Evolutionary conservation across 2,113 vertebrate genomes (phyloP), one percentile per base, ranked within the genome.

Genomic region (Lontra canadensis): DNA sequence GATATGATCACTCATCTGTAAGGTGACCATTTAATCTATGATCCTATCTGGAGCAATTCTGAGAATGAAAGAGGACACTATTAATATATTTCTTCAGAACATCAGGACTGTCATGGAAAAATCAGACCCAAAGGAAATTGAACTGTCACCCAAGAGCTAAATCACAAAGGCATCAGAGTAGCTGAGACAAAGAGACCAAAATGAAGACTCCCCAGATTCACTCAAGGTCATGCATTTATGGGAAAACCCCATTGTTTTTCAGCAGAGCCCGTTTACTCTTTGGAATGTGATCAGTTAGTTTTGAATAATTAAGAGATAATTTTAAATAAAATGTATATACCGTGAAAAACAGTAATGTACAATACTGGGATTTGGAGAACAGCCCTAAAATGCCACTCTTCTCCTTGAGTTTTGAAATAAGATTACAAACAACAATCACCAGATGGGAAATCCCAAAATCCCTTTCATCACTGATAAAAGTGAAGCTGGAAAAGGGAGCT

Each of bases 241-340:
- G 44, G 85, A 85, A 90, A 82, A 86, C 2, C 21, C 55, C 29
- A 42, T 0, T 4, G 52, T 18, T 36, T 94, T 34, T 73, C 34
- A 67, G 44, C 9, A 84, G 59, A 79, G 29, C 14, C 57, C 29
- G 36, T 63, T 78, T 84, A 61, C 20, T 91, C 67, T 84, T 29
- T 84, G 20, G 13, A 80, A 73, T 88, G 8, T 80, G 42, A 88
- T 39, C 84, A 31, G 49, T 67, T 90, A 78, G 82, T 84, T 67
- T 52, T 78, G 8, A 93, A 73, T 65, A 65, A 82, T 69, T 57
- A 92, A 76, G 4, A 84, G 44, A 84, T 73, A 39, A 91, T 65
- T 84, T 73, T 49, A 80, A 88, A 80, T 92, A 80, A 67, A 91
- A 94, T 80, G 29, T 3, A 88, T 14, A 49, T 92, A 91, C 63